A percentile compares a stretch with the other conserved stretches of the same genome.
These are phyloP conservation scores for Pseudorhombus dupliciocellatus DNA, from an alignment of 2,113 vertebrate genomes.

Conservation along the genomic window DNA sequence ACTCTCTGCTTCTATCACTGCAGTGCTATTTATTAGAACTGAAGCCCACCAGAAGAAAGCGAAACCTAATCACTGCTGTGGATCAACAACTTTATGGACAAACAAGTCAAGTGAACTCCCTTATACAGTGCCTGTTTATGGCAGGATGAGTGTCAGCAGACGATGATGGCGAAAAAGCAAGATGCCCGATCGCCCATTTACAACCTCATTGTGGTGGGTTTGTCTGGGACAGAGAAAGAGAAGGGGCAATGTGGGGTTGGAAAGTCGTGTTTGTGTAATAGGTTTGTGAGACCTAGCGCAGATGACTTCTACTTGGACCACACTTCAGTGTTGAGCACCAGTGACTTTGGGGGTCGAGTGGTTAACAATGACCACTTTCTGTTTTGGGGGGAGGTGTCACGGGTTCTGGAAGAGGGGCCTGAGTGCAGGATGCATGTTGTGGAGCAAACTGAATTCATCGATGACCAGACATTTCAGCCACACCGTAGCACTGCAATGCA, in stretches of 20 bases:
- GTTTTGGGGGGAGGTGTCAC: slow-evolving; percentile 94
- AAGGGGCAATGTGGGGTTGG: slow-evolving; percentile 96
- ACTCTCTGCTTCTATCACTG: slow-evolving; percentile 45
- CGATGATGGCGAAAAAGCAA: slow-evolving; percentile 98
- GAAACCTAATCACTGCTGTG: slow-evolving; percentile 59
- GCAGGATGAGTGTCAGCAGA: slow-evolving; percentile 87
- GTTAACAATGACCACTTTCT: slow-evolving; percentile 99
- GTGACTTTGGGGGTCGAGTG: slow-evolving; percentile 96
- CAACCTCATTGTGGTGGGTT: slow-evolving; percentile 94
- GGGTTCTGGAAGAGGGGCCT: slow-evolving; percentile 90
- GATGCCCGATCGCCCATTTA: slow-evolving; percentile 94
- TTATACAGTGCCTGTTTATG: slow-evolving; percentile 78
- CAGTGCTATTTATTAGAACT: slow-evolving; percentile 43
- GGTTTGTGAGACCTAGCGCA: slow-evolving; percentile 91
- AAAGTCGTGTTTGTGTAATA: slow-evolving; percentile 97
- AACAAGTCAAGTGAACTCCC: slow-evolving; percentile 61
- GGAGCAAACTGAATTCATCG: slow-evolving; percentile 98
- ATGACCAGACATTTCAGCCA: slow-evolving; percentile 98
- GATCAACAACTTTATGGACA: slow-evolving; percentile 75
- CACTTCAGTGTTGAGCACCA: slow-evolving; percentile 97
- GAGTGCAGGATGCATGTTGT: slow-evolving; percentile 93
- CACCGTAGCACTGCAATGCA: slow-evolving; percentile 98
- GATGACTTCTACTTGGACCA: slow-evolving; percentile 97
- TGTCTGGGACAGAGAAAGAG: slow-evolving; percentile 98
- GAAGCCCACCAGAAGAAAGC: slow-evolving; percentile 48